A percentile compares a stretch with the other conserved stretches of the same genome.
Conservation (phyloP, 2,888 invertebrate species). For the Tricholauxania praeusta region DNA sequence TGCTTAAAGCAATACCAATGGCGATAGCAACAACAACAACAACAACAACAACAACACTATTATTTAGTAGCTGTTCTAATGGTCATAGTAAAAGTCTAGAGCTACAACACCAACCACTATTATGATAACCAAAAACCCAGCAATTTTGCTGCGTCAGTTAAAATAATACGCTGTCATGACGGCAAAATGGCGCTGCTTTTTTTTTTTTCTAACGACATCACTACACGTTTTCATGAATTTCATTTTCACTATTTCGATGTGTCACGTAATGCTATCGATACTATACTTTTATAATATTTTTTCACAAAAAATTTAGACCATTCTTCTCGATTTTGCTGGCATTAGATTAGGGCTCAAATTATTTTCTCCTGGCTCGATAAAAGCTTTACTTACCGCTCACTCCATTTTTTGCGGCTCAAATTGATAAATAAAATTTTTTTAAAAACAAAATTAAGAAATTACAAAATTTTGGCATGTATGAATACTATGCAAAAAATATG, state of each 20-base stretch:
- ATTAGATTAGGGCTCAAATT: no score
- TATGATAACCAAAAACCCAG: constrained; percentile 50
- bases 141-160: constrained; percentile 49
- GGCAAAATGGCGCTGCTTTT: constrained; percentile 30
- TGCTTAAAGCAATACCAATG: constrained; percentile 3
- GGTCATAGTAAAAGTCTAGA: neutral
- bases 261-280: neutral
- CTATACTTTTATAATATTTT: no score
- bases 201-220: constrained; percentile 15
- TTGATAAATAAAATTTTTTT: no score
- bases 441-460: no score
- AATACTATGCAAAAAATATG: no score
- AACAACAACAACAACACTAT: constrained; percentile 1
- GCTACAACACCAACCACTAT: constrained; percentile 10
- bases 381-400: no score
- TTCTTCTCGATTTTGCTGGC: no score
- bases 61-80: no score
- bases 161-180: constrained; percentile 23
- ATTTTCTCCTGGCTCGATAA: no score
- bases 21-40: constrained; percentile 11
- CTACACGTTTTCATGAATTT: neutral
- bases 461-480: no score
- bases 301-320: no score
- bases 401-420: no score
- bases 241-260: constrained; percentile 28